Evolutionary conservation across 2,797 vertebrate species (phyloP).

Genomic region (Oophaga sylvatica): DNA sequence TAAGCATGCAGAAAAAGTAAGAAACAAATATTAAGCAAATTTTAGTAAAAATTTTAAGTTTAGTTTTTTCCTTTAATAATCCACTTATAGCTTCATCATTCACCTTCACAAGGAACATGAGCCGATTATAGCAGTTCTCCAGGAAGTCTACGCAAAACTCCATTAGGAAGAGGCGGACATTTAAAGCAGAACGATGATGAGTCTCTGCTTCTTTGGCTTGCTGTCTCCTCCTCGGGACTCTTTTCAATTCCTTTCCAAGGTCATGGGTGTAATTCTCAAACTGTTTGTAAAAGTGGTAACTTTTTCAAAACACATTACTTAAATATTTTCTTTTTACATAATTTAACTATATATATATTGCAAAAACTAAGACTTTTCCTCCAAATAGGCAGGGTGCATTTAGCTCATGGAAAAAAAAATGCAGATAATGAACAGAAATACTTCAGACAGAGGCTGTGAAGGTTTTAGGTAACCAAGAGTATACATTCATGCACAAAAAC

Average conservation of each 20-base stretch:
- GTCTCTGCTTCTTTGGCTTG: conserved; percentile 74
- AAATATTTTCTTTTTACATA: background rate
- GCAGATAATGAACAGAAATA: no score
- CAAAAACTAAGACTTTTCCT: no score
- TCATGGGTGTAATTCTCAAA: conserved; percentile 90
- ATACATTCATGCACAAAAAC: background rate
- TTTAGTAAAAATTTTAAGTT: no score
- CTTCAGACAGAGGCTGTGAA: background rate
- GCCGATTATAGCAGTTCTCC: conserved; percentile 93
- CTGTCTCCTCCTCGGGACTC: conserved; percentile 82
- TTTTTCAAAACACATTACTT: background rate
- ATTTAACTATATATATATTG: no score
- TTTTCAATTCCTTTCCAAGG: conserved; percentile 80
- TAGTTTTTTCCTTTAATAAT: background rate
- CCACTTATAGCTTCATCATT: background rate
- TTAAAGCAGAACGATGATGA: conserved; percentile 85
- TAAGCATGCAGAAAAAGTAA: no score
- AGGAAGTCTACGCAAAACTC: conserved; percentile 92
- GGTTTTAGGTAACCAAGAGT: background rate
- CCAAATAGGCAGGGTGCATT: no score
- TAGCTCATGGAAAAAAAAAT: no score
- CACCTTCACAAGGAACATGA: conserved; percentile 92
- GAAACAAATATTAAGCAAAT: no score
- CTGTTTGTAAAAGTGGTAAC: conserved; percentile 67
- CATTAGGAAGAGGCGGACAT: conserved; percentile 88